Evolutionary conservation across 2,888 invertebrate genomes (phyloP).

Genomic region (Chironomus tentans): DNA sequence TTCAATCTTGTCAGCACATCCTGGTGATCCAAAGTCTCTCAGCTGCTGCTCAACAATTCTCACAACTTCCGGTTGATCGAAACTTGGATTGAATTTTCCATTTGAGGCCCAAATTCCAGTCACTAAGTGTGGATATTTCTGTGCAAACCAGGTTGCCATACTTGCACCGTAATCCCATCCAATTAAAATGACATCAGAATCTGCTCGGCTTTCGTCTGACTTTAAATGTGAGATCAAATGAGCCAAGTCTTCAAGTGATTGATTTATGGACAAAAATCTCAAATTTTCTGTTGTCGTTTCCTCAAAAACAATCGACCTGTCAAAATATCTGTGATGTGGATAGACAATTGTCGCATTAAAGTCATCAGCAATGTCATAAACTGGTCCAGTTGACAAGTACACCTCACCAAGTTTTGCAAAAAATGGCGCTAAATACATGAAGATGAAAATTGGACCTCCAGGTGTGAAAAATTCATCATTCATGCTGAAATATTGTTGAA

Average conservation of each 20-base stretch:
- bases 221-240: conserved; percentile 45
- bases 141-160: conserved; percentile 50
- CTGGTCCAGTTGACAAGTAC: conserved; percentile 36
- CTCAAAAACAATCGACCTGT: conserved; percentile 47
- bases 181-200: conserved; percentile 30
- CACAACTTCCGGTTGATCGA: conserved; percentile 12
- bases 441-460: conserved; percentile 39
- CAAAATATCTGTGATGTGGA: conserved; percentile 57
- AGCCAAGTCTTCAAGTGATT: conserved; percentile 51
- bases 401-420: conserved; percentile 43
- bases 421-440: conserved; percentile 47
- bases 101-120: conserved; percentile 48
- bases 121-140: conserved; percentile 49
- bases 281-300: conserved; percentile 41
- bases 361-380: conserved; percentile 36
- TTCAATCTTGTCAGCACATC: conserved; percentile 13
- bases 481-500: conserved; percentile 41
- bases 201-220: conserved; percentile 25
- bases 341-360: conserved; percentile 47
- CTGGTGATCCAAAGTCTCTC: conserved; percentile 1
- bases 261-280: conserved; percentile 49
- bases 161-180: conserved; percentile 43
- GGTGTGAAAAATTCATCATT: conserved; percentile 31
- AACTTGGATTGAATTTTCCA: conserved; percentile 44
- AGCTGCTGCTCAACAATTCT: conserved; percentile 15